Evolutionary conservation across 2,797 vertebrate genomes (phyloP).

Genomic region (Propithecus deckenii): DNA sequence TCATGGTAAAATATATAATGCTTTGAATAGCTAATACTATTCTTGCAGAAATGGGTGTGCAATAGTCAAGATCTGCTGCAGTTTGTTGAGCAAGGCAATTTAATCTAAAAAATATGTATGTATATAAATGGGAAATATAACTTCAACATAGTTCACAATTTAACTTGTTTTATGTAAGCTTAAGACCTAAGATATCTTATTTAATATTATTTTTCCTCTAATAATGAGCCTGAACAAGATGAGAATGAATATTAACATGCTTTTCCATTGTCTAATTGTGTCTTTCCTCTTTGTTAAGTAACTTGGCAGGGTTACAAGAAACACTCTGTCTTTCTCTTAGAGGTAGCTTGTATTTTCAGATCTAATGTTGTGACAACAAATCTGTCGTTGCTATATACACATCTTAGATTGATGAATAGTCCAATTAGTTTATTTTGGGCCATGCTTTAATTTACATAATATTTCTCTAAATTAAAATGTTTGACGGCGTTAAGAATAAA

Average conservation of each 20-base stretch:
- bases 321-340: background rate
- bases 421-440: background rate
- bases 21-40: background rate
- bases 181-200: background rate
- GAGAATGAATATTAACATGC: background rate
- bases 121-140: background rate
- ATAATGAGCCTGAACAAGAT: background rate
- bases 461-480: background rate
- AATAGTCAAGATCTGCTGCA: background rate
- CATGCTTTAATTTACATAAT: background rate
- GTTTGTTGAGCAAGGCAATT: background rate
- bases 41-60: background rate
- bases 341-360: background rate
- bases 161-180: background rate
- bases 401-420: background rate
- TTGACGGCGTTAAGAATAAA: background rate
- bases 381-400: background rate
- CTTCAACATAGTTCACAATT: background rate
- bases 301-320: background rate
- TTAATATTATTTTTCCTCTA: conserved; percentile 19
- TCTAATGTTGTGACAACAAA: background rate
- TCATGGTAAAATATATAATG: background rate
- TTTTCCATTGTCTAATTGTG: background rate
- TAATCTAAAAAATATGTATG: background rate
- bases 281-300: background rate